Evolutionary conservation across 1,140 invertebrate genomes (phyloP).

Genomic region (Drosophila repletoides): DNA sequence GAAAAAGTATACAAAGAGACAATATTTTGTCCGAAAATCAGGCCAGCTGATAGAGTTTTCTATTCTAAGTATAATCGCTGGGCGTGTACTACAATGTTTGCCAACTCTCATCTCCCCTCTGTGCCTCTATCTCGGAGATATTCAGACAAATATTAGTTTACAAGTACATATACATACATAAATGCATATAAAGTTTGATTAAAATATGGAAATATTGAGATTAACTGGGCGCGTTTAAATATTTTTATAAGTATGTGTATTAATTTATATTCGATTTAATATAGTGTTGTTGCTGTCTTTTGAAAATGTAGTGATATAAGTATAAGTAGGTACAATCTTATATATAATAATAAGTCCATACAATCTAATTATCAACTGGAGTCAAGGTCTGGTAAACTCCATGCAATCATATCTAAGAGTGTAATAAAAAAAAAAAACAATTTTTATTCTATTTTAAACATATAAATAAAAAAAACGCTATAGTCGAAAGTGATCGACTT

Average conservation of each 20-base stretch:
- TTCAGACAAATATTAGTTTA: background rate
- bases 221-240: background rate
- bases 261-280: no score
- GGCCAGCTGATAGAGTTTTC: background rate
- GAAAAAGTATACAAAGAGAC: constrained; percentile 1
- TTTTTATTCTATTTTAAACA: constrained; percentile 4
- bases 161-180: background rate
- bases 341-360: constrained; percentile 8
- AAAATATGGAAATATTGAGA: background rate
- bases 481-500: constrained; percentile 1
- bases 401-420: constrained; percentile 3
- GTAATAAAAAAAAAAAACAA: background rate
- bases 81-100: no score
- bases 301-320: no score
- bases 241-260: no score
- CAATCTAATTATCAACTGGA: constrained; percentile 3
- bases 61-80: background rate
- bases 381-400: background rate
- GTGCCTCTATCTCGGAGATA: background rate
- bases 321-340: constrained; percentile 7
- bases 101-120: background rate
- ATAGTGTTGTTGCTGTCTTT: no score
- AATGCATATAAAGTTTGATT: background rate
- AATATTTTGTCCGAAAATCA: constrained; percentile 7
- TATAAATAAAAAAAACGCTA: constrained; percentile 7